phyloP scores from a whole-genome alignment of 2,113 vertebrate genomes.

The Microcebus jonahi region DNA sequence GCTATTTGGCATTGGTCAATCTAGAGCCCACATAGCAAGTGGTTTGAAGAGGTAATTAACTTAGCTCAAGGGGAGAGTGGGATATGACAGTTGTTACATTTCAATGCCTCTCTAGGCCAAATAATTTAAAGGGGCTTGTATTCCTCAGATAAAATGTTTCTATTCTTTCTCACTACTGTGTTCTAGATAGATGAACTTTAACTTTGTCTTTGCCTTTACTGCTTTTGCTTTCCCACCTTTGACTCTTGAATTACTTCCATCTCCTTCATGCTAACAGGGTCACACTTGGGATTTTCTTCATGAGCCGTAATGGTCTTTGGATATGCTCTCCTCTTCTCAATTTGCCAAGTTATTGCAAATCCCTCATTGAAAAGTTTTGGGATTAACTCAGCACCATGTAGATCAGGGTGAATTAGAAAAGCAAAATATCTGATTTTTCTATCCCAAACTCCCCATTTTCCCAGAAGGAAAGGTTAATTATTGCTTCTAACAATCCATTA shows the following conservation, averaged over 20 bases:
- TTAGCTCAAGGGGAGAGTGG: neutral
- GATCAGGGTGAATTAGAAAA: neutral
- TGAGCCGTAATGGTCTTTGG: neutral
- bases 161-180: neutral
- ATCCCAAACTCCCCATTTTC: neutral
- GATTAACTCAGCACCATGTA: neutral
- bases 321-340: neutral
- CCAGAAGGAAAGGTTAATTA: neutral
- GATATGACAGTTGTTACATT: neutral
- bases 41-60: neutral
- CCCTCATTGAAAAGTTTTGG: neutral
- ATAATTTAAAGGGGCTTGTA: neutral
- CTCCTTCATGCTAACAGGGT: neutral
- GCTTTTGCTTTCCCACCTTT: neutral
- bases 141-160: neutral
- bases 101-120: neutral
- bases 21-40: neutral
- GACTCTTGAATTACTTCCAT: neutral
- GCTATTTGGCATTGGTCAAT: neutral
- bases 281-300: neutral
- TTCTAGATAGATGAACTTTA: neutral
- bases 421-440: constrained; percentile 1
- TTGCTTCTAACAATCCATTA: neutral
- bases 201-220: neutral
- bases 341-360: neutral